phyloP scores from a whole-genome alignment of 2,797 vertebrate species.

The Halcyon badia region DNA sequence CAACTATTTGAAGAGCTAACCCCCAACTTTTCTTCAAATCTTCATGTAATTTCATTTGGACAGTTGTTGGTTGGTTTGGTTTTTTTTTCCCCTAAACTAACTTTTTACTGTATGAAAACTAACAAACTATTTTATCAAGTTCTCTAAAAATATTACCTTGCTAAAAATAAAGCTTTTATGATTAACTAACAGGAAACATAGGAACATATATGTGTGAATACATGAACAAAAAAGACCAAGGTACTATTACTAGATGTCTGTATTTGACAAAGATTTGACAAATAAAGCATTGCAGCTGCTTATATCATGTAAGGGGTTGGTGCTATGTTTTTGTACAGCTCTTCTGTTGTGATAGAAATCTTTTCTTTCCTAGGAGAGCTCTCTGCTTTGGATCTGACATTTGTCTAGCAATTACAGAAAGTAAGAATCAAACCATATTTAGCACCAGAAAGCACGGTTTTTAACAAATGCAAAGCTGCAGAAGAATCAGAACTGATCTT shows the following conservation, averaged over 20 bases:
- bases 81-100: background rate
- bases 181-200: background rate
- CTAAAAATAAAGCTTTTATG: slow-evolving; percentile 5
- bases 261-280: background rate
- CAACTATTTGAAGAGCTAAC: background rate
- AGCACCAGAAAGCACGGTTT: background rate
- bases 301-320: background rate
- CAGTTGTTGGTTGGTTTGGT: background rate
- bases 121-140: background rate
- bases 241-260: background rate
- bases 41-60: background rate
- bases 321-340: background rate
- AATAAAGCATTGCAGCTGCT: background rate
- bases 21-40: background rate
- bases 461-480: background rate
- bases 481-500: slow-evolving; percentile 42
- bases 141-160: background rate
- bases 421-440: slow-evolving; percentile 24
- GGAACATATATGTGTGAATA: background rate
- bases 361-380: background rate
- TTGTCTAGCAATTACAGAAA: slow-evolving; percentile 7
- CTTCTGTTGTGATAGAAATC: background rate
- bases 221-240: background rate
- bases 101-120: background rate
- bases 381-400: background rate